Base-by-base conservation (phyloP, 2,888 invertebrate species). In the Acleris laterana region DNA sequence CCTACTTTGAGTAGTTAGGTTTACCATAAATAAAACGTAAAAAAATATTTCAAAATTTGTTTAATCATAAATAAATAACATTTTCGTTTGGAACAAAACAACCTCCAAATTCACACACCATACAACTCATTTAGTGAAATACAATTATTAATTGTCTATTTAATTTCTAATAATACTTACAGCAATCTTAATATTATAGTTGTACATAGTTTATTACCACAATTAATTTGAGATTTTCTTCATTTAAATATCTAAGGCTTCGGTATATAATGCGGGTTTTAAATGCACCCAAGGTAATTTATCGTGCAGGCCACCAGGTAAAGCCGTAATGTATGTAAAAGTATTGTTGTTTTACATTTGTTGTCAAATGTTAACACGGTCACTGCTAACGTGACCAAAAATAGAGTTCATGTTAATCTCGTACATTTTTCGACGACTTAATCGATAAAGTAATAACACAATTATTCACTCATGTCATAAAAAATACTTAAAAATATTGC, bases 11-110 rank as follows among this genome's bases (percentile, higher is more conserved):
- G n/a, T n/a, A n/a, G n/a, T n/a, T n/a, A 28, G 25, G 6, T 28
- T 28, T 28, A 28, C 1, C 6, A 28, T 22, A 44, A 80, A 73
- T 66, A 61, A 68, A 80, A 80, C 32, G n/a, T 46, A 71, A 11
- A 48, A 38, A 20, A 58, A 67, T 88, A 85, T 95, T 94, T 79
- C 94, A 92, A 93, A 93, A 90, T 87, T 90, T 84, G 85, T 93
- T 93, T 93, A 92, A 84, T 93, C 90, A 93, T 91, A 92, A 93
- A 93, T 93, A 93, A 93, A 93, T 93, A 93, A 91, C 91, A 90
- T 89, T 91, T 88, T 92, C 87, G 90, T 92, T 91, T 90, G 91
- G 83, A 93, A 92, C 93, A 92, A 92, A 91, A 90, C 93, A 92
- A 92, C 93, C 90, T 90, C 91, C 88, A 86, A 87, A 89, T 89